These are phyloP conservation scores for Oophaga sylvatica DNA, from an alignment of 2,797 vertebrate genomes.

Conservation along the genomic window DNA sequence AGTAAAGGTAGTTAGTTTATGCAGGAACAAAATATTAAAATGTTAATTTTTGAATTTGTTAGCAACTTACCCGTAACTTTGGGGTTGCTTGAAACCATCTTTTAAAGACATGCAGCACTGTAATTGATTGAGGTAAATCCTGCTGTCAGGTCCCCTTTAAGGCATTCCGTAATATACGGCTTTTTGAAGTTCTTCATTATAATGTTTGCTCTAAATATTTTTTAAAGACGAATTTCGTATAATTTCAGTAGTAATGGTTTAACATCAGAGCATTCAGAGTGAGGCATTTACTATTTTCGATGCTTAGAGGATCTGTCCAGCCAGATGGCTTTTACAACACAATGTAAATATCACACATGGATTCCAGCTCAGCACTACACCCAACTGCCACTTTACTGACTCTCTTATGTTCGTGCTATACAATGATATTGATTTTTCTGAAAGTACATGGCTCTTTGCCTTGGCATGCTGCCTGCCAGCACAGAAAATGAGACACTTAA, in stretches of 20 bases:
- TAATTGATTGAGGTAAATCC: too few species aligned
- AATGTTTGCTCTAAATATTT: neutral
- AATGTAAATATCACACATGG: conserved; percentile 27
- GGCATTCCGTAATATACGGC: neutral
- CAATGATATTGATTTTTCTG: conserved; percentile 48
- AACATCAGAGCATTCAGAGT: neutral
- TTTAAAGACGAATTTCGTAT: neutral
- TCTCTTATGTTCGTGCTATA: conserved; percentile 33
- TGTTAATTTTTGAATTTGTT: too few species aligned
- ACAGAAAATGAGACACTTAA: conserved; percentile 39
- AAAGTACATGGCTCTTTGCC: conserved; percentile 37
- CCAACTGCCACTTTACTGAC: conserved; percentile 14
- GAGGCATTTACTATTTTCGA: conserved; percentile 8
- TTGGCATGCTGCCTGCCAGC: conserved; percentile 33
- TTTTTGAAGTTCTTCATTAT: neutral
- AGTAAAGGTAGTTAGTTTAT: too few species aligned
- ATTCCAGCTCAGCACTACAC: conserved; percentile 5
- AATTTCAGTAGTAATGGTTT: neutral
- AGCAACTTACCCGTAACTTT: too few species aligned
- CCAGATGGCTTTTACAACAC: conserved; percentile 30
- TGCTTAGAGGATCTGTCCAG: neutral
- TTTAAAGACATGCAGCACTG: too few species aligned
- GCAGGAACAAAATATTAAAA: too few species aligned
- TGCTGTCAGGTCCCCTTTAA: too few species aligned
- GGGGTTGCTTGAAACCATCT: too few species aligned